Base-by-base conservation (phyloP, 2,888 invertebrate species). In the Phengaris arion region DNA sequence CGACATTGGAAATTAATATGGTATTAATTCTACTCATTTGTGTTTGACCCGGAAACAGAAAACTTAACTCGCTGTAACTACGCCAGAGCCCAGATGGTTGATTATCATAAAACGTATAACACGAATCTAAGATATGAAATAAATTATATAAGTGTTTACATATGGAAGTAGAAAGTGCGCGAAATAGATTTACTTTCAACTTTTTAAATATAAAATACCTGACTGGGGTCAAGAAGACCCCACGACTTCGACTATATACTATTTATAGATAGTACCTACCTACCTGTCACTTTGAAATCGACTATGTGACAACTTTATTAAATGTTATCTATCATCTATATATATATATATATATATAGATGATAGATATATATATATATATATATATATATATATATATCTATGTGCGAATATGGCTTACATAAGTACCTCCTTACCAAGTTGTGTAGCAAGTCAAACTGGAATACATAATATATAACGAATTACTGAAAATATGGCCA, bases 91-190 rank as follows among this genome's bases (percentile, higher is more conserved):
- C 48, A 64, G 64, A 64, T 64, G 64, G 6, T 35, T 35, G 12
- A 45, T 64, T 64, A 64, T 6, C 64, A 64, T 45, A 13, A 35
- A 59, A 35, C 64, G 52, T 52, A 64, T 59, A 64, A 64, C 64
- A 12, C 35, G 59, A 35, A 64, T 64, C 57, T 10, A 48, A 46
- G 6, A 22, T 59, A 35, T 45, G 6, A 64, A 64, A 64, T 6
- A 22, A 9, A 64, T 64, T 64, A 64, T 64, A 64, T 64, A 64
- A 64, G 35, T 35, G 2, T 52, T 13, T 35, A 64, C 64, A 45
- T 12, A 35, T 64, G 64, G 35, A 64, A 64, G 12, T 64, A 64
- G 64, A 64, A 64, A 64, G 64, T 64, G 64, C 12, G 35, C 64
- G 64, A 15, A 64, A 64, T 64, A 64, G 35, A 64, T 64, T 64